Evolutionary conservation across 2,888 invertebrate species (phyloP), one percentile per base, ranked within the genome.

Genomic region (Tetragonisca angustula): DNA sequence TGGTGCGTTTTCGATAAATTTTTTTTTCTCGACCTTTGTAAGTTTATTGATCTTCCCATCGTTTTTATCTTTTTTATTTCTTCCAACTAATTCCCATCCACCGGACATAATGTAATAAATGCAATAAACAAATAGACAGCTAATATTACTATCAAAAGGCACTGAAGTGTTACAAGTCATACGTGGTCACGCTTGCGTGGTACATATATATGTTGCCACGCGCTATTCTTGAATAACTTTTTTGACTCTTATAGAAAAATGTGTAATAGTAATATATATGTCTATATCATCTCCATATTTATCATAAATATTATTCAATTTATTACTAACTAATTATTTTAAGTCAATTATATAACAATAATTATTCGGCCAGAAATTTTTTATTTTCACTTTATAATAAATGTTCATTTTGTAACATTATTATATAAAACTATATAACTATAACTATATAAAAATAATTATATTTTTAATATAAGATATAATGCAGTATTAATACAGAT

Each of bases 11-110:
- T 96, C 96, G 76, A 95, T 94, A 77, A 95, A 95, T 91, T 96
- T 96, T 93, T 96, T 96, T 88, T 95, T 96, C 70, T 96, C 96
- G 76, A 95, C 94, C 86, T 95, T 95, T 9, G 95, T 95, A 59
- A 95, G 93, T 87, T 96, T 97, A 62, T 88, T 90, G 59, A 84
- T 94, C 94, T 95, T 95, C 93, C 95, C 94, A 84, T 91, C 94
- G 78, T 87, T 93, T 85, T 95, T 96, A 62, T 95, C 95, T 85
- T 96, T 96, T 93, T 97, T 97, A 88, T 95, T 96, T 93, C 96
- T 97, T 70, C 93, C 93, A 70, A 94, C 94, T 65, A 94, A 91
- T 93, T 94, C 94, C 94, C 94, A 94, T 62, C 92, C 94, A 73
- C 94, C 93, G 61, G 94, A 89, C 94, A 94, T 94, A 62, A 36